These are phyloP conservation scores for Gulo gulo DNA, from an alignment of 2,113 vertebrate genomes.

Conservation along the genomic window DNA sequence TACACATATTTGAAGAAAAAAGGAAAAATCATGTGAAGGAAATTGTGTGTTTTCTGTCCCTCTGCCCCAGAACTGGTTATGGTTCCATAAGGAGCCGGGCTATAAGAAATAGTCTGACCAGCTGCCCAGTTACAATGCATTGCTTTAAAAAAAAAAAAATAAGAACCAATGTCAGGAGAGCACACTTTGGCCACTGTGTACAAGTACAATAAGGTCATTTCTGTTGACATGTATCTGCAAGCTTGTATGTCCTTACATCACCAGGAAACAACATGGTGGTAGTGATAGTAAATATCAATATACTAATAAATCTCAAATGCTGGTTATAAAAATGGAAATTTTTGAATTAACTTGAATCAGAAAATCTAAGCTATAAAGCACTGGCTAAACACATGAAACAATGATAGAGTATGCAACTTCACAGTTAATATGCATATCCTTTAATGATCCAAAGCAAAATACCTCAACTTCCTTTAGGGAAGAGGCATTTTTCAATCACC, in stretches of 20 bases:
- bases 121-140: not conserved
- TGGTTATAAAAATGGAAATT: not conserved
- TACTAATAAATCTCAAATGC: not conserved
- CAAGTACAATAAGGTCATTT: not conserved
- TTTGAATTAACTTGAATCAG: not conserved
- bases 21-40: not conserved
- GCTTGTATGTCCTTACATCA: not conserved
- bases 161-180: not conserved
- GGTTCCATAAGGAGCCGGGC: not conserved
- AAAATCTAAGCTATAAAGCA: slow-evolving; percentile 8
- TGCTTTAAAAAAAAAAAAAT: not conserved
- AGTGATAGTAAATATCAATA: not conserved
- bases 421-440: not conserved
- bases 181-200: not conserved
- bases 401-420: not conserved
- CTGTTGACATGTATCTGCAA: not conserved
- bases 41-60: not conserved
- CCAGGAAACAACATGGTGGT: not conserved
- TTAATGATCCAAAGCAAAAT: not conserved
- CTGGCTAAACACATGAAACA: not conserved
- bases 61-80: not conserved
- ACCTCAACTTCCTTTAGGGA: not conserved
- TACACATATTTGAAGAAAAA: not conserved
- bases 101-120: not conserved
- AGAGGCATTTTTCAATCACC: not conserved